Base-by-base conservation (phyloP, 92 coral and sea anemone species). In the Palythoa heliodiscus region DNA sequence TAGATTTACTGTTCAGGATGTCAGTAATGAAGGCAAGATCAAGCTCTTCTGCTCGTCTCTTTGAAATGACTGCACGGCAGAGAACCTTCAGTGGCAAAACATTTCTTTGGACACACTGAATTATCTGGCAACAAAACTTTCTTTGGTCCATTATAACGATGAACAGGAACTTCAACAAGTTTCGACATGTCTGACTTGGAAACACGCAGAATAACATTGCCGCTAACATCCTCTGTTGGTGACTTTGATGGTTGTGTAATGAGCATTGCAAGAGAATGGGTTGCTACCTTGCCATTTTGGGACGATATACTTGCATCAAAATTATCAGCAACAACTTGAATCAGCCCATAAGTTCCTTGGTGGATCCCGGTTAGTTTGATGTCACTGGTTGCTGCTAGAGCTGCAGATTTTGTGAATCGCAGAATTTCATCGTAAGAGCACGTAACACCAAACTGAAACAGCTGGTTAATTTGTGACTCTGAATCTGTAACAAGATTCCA, bases 121-220 rank as follows among this genome's bases (percentile, higher is more conserved):
- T 55, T 82, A 1, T 82, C 87, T 1, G 92, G 92, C 88, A 89
- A 86, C 52, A 77, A 68, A 13, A 83, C 89, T 83, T 20, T 86
- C 88, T 92, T 92, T 50, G 90, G 95, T 19, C 94, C 94, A 64
- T 89, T 78, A 75, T 91, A 91, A 60, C 88, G 88, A 16, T 82
- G 86, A 14, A 88, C 73, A 8, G 75, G 76, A 77, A 91, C 80
- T 5, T 91, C 92, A 9, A 86, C 82, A 2, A n/a, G 81, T 75
- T 60, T 71, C 1, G 88, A 69, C 91, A 91, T 86, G 38, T 89
- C 89, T 57, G 86, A 24, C 86, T 91, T 88, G 11, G 77, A 35
- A 88, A 89, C 87, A 20, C 87, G 90, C n/a, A 83, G 89, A 3
- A 92, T 69, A 69, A 89, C 91, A 75, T 92, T 92, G 79, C 89